Conservation (phyloP, 2,797 vertebrate genomes). For the Crenichthys baileyi region DNA sequence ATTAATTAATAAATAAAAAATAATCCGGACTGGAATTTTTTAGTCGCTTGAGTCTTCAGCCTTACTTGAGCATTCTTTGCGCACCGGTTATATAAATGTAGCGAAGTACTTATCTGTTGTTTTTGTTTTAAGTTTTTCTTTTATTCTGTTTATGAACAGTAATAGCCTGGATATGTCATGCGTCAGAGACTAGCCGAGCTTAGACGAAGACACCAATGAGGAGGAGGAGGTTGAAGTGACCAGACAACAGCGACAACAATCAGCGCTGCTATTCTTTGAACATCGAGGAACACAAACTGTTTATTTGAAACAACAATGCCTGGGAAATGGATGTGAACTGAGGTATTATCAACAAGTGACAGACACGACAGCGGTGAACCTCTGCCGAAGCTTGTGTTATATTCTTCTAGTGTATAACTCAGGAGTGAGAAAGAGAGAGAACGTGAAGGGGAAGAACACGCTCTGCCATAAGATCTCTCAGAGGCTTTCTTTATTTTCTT, state of each 20-base stretch:
- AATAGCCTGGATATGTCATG: constrained; percentile 58
- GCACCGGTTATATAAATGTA: constrained; percentile 74
- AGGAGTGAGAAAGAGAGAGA: constrained; percentile 47
- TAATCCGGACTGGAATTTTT: constrained; percentile 64
- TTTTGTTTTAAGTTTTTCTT: constrained; percentile 25
- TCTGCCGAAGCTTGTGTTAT: constrained; percentile 52
- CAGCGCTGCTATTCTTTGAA: constrained; percentile 56
- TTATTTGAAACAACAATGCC: constrained; percentile 59
- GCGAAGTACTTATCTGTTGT: constrained; percentile 70
- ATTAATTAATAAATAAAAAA: constrained; percentile 13
- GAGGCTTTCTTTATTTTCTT: constrained; percentile 74
- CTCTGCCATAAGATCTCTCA: constrained; percentile 65
- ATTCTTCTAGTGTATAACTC: constrained; percentile 61
- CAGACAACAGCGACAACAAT: constrained; percentile 29
- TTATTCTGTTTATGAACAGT: constrained; percentile 56
- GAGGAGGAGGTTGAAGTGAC: constrained; percentile 5
- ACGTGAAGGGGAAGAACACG: constrained; percentile 28
- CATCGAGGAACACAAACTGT: constrained; percentile 61
- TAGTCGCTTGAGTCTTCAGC: constrained; percentile 73
- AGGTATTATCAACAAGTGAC: constrained; percentile 49
- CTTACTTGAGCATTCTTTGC: constrained; percentile 75
- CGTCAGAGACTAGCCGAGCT: constrained; percentile 54
- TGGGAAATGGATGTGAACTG: constrained; percentile 63
- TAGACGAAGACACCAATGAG: constrained; percentile 15
- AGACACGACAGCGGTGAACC: constrained; percentile 45